These are phyloP conservation scores for Ophiodon elongatus DNA, from an alignment of 2,113 vertebrate species.

Conservation along the genomic window DNA sequence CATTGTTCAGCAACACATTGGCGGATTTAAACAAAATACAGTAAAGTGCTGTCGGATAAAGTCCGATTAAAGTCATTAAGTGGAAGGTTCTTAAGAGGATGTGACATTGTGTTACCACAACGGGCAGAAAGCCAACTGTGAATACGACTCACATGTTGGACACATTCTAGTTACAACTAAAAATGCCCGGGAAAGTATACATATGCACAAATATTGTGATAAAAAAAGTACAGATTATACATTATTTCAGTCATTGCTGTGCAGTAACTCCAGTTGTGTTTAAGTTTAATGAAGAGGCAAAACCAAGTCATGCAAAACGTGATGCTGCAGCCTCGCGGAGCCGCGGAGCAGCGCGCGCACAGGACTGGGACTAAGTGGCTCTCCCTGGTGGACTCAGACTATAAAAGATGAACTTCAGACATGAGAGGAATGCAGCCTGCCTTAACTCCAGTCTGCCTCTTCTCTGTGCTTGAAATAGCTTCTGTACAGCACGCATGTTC, in stretches of 20 bases:
- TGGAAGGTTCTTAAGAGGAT: background rate
- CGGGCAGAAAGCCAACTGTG: background rate
- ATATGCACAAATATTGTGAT: background rate
- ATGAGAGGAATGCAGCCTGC: constrained; percentile 11
- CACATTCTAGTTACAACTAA: background rate
- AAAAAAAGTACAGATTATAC: background rate
- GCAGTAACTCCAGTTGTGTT: background rate
- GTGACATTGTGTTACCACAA: background rate
- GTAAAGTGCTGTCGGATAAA: background rate
- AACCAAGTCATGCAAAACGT: background rate
- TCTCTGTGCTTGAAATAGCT: no score
- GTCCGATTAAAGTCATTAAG: background rate
- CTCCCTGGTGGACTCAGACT: constrained; percentile 22
- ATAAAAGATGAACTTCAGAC: constrained; percentile 22
- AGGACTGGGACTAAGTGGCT: background rate
- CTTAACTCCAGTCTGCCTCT: background rate
- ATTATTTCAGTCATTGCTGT: background rate
- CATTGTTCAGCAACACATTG: background rate
- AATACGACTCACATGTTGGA: background rate
- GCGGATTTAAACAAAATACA: background rate
- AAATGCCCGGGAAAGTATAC: accelerated
- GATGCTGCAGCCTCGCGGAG: background rate
- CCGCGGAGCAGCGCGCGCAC: background rate
- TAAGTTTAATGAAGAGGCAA: background rate
- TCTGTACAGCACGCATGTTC: background rate